Conservation (phyloP, 2,797 vertebrate genomes). For the Spizella passerina region DNA sequence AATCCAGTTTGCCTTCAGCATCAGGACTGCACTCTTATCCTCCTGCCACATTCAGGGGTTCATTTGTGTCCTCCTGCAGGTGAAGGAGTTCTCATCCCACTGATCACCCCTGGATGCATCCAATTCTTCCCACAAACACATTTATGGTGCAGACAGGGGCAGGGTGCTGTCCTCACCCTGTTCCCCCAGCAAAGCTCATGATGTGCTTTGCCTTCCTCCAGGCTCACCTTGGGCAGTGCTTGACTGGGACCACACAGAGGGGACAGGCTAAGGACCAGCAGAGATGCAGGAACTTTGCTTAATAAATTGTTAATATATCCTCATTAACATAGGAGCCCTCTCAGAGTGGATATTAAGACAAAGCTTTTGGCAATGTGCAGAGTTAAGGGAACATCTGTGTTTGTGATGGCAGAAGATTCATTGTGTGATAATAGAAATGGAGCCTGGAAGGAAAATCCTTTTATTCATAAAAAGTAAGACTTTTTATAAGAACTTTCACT, state of each 20-base stretch:
- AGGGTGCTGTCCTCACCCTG: background rate
- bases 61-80: too few relatives aligned
- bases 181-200: background rate
- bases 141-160: background rate
- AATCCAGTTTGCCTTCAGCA: background rate
- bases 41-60: background rate
- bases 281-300: conserved; percentile 1
- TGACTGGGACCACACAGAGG: background rate
- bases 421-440: background rate
- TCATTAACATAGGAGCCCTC: conserved; percentile 16
- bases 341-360: conserved; percentile 11
- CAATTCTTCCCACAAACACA: accelerated
- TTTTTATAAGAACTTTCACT: background rate
- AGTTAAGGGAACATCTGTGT: conserved; percentile 45
- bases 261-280: background rate
- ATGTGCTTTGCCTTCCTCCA: background rate
- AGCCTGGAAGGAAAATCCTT: conserved; percentile 2
- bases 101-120: background rate
- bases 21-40: accelerated
- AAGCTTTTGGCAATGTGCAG: conserved; percentile 20
- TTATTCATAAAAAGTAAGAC: background rate
- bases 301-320: conserved; percentile 22
- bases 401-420: conserved; percentile 17
- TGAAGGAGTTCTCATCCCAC: too few relatives aligned
- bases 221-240: background rate